Evolutionary conservation across 2,888 invertebrate genomes (phyloP), one percentile per base, ranked within the genome.

Genomic region (Eupithecia subumbrata): DNA sequence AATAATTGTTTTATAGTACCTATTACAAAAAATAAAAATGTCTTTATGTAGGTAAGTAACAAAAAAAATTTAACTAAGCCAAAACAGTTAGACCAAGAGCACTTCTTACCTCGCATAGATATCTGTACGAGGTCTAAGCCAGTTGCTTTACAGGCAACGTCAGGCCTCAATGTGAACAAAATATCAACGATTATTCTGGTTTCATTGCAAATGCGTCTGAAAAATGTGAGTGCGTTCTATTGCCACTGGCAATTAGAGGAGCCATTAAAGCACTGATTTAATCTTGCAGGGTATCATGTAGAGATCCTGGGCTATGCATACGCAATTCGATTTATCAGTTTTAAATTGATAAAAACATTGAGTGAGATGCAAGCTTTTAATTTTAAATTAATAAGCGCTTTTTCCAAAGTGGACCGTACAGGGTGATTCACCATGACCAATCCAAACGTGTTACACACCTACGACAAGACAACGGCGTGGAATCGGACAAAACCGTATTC

Each of bases 221-320:
- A 73, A 66, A 63, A 71, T 43, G 73, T 71, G 66, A 73, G 37
- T 71, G 71, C 52, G 69, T 45, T 56, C 45, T 74, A 85, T 86
- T 84, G 81, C 83, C 72, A 80, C 67, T 80, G 75, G 87, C 87
- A 90, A 90, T 90, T 90, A 89, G 85, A 81, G 78, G 79, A 43
- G 77, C 85, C 87, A 89, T 91, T 88, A 90, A 84, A 85, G 79
- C 84, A 80, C 82, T 79, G 85, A 89, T 89, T 85, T 89, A 85
- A 90, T 90, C 90, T 85, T 71, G 67, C 30, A 67, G 60, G 60
- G 25, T 60, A 60, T 60, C 60, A 60, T 60, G 56, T 56, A 56
- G 12, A 25, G 60, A 12, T 14, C 12, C 56, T 12, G 22, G 75
- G 80, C 75, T 76, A 78, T 78, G 82, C 83, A 79, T 79, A 82